phyloP scores from a whole-genome alignment of 2,797 vertebrate genomes.

The Notamacropus eugenii region DNA sequence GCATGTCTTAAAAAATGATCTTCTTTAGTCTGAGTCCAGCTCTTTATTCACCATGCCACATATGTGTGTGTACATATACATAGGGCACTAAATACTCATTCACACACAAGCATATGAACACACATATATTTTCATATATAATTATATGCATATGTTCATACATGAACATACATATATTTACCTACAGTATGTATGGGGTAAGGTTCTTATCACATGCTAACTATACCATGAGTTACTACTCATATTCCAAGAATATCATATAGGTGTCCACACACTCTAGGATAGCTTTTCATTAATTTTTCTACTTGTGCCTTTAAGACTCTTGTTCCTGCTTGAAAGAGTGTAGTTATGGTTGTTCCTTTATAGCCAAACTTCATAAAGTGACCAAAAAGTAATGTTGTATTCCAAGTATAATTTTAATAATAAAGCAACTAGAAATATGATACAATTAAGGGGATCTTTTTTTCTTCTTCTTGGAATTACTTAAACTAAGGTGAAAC shows the following conservation, averaged over 20 bases:
- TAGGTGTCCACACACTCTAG: neutral
- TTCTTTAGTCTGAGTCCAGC: neutral
- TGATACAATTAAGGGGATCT: neutral
- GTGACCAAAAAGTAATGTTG: neutral
- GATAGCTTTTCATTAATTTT: neutral
- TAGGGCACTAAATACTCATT: neutral
- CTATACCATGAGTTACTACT: neutral
- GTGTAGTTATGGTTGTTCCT: neutral
- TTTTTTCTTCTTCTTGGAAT: neutral
- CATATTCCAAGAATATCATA: neutral
- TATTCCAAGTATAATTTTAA: neutral
- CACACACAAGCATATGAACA: neutral
- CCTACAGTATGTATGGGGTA: neutral
- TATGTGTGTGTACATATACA: neutral
- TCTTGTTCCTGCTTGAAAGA: neutral
- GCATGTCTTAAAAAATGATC: neutral
- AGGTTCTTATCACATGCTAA: neutral
- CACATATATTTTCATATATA: neutral
- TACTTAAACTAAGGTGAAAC: neutral
- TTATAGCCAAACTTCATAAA: neutral
- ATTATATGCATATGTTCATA: too few species aligned
- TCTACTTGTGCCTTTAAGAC: neutral
- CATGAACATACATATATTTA: too few species aligned
- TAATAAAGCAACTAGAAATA: neutral
- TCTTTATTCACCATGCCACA: neutral